phyloP scores from a whole-genome alignment of 2,888 invertebrate genomes.

The Notodonta ziczac region DNA sequence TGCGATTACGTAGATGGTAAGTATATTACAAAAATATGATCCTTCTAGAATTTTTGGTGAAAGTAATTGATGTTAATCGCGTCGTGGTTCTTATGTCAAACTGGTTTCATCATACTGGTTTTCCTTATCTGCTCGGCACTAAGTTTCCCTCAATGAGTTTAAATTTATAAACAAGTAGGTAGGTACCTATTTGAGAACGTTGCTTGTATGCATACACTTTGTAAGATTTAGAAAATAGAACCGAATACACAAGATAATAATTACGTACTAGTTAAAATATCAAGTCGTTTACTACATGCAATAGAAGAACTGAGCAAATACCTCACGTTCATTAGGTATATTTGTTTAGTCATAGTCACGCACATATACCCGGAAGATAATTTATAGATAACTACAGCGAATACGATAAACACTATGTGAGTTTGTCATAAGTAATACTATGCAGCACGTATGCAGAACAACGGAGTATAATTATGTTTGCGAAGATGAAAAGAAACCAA shows the following conservation, averaged over 20 bases:
- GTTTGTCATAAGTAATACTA: too few relatives aligned
- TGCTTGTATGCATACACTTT: too few relatives aligned
- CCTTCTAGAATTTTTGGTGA: not conserved
- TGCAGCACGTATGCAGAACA: too few relatives aligned
- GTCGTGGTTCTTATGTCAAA: not conserved
- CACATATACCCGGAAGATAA: not conserved
- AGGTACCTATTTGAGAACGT: too few relatives aligned
- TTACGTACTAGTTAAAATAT: too few relatives aligned
- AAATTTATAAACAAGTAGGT: too few relatives aligned
- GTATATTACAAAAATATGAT: too few relatives aligned
- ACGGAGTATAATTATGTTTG: too few relatives aligned
- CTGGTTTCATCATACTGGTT: not conserved
- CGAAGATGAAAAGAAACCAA: too few relatives aligned
- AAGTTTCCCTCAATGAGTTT: not conserved
- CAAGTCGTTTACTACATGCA: not conserved
- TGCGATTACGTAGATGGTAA: too few relatives aligned
- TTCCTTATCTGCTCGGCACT: not conserved
- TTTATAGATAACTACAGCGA: not conserved
- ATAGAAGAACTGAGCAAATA: not conserved
- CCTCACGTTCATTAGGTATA: slow-evolving; percentile 1
- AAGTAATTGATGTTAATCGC: not conserved
- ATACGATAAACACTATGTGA: not conserved
- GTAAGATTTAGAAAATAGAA: too few relatives aligned
- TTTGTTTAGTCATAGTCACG: not conserved
- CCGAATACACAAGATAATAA: too few relatives aligned